Conservation (phyloP, 1,140 invertebrate genomes). For the Scaptomyza hsui region DNA sequence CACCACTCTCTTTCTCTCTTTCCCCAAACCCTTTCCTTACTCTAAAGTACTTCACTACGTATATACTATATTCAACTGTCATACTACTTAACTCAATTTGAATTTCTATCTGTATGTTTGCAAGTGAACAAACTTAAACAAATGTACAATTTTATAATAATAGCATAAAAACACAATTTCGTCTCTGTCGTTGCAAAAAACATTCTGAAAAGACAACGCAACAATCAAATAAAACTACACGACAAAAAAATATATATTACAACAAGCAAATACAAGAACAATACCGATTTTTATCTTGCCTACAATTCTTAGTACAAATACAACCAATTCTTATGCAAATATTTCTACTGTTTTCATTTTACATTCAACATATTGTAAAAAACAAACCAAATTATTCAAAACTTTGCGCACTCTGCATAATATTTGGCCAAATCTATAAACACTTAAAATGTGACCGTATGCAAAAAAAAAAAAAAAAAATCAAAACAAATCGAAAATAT, state of each 20-base stretch:
- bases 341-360: slow-evolving; percentile 80
- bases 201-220: slow-evolving; percentile 3
- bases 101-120: slow-evolving; percentile 67
- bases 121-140: slow-evolving; percentile 52
- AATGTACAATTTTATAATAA: slow-evolving; percentile 30
- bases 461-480: slow-evolving; percentile 38
- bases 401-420: slow-evolving; percentile 65
- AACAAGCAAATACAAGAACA: slow-evolving; percentile 45
- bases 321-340: slow-evolving; percentile 79
- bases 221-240: background rate
- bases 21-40: slow-evolving; percentile 7
- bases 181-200: slow-evolving; percentile 24
- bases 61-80: background rate
- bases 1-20: background rate
- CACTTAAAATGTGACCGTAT: slow-evolving; percentile 45
- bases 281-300: slow-evolving; percentile 53
- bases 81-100: slow-evolving; percentile 17
- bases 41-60: slow-evolving; percentile 20
- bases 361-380: slow-evolving; percentile 57
- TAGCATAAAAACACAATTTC: slow-evolving; percentile 10
- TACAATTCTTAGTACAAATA: slow-evolving; percentile 55
- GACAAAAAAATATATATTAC: slow-evolving; percentile 10
- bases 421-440: slow-evolving; percentile 29
- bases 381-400: slow-evolving; percentile 44
- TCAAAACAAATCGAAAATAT: slow-evolving; percentile 43